These are phyloP conservation scores for Triplophysa tibetana DNA, from an alignment of 2,113 vertebrate species.

Conservation along the genomic window DNA sequence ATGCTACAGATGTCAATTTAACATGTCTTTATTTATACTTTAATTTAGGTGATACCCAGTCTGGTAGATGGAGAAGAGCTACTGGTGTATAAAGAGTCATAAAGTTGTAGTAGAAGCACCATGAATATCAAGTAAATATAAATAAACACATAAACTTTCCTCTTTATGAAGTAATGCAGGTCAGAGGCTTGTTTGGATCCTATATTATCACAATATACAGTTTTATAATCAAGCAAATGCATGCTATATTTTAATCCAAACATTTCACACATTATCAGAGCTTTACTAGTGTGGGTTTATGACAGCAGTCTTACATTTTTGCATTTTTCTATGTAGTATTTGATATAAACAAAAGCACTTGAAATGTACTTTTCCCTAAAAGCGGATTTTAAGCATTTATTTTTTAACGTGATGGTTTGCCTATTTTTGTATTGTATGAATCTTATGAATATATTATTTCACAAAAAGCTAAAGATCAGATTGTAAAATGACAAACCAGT, in stretches of 20 bases:
- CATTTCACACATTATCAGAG: not conserved
- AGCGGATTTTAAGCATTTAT: not conserved
- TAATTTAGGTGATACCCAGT: slow-evolving; percentile 44
- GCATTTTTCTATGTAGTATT: not conserved
- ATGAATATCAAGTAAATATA: not conserved
- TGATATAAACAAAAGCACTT: slow-evolving; percentile 2
- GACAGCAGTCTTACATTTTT: not conserved
- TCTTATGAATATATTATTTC: not conserved
- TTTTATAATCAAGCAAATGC: slow-evolving; percentile 11
- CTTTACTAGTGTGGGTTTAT: not conserved
- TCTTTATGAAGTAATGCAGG: slow-evolving; percentile 37
- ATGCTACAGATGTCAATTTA: not conserved
- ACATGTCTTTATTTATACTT: not conserved
- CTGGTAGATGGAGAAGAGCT: slow-evolving; percentile 34
- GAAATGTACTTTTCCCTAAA: slow-evolving; percentile 8
- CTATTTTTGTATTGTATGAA: slow-evolving; percentile 12
- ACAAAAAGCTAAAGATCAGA: not conserved
- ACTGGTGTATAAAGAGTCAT: slow-evolving; percentile 37
- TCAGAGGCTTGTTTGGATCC: slow-evolving; percentile 23
- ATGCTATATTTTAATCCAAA: slow-evolving; percentile 27
- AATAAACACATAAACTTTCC: slow-evolving; percentile 18
- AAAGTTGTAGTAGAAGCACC: not conserved
- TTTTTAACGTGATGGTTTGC: not conserved
- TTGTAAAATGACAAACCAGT: not conserved
- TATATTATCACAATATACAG: slow-evolving; percentile 14